phyloP scores from a whole-genome alignment of 2,888 invertebrate genomes.

The Nebria salina region DNA sequence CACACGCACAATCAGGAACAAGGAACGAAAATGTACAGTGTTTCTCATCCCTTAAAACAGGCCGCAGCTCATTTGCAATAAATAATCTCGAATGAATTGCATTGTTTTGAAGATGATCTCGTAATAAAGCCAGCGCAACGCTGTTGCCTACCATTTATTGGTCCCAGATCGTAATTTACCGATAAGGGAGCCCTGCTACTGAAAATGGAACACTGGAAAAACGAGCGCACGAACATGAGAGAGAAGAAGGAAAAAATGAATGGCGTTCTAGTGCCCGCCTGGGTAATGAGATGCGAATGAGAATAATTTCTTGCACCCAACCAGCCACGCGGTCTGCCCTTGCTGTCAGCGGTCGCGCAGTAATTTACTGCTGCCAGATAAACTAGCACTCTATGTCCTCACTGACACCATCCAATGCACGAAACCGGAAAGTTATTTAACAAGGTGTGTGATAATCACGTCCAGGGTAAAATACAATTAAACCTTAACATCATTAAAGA shows the following conservation, averaged over 20 bases:
- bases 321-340: slow-evolving; percentile 22
- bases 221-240: slow-evolving; percentile 3
- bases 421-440: slow-evolving; percentile 19
- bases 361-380: slow-evolving; percentile 39
- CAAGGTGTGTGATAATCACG: slow-evolving; percentile 16
- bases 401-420: not conserved
- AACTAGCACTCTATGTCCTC: not conserved
- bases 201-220: not conserved
- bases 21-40: not conserved
- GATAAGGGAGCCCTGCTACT: not conserved
- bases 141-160: slow-evolving; percentile 3
- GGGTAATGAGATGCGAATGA: slow-evolving; percentile 45
- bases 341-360: slow-evolving; percentile 34
- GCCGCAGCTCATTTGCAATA: slow-evolving; percentile 40
- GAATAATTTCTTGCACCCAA: slow-evolving; percentile 33
- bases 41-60: not conserved
- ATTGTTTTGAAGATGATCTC: slow-evolving; percentile 37
- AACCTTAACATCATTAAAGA: not conserved
- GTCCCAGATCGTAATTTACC: slow-evolving; percentile 12
- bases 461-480: not conserved
- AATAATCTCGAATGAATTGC: slow-evolving; percentile 35
- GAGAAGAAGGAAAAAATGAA: slow-evolving; percentile 32
- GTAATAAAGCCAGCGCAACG: slow-evolving; percentile 17
- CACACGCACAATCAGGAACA: not conserved
- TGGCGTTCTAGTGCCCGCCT: slow-evolving; percentile 24